Evolutionary conservation across 2,888 invertebrate species (phyloP), one percentile per base, ranked within the genome.

Genomic region (Drosophila emarginata): DNA sequence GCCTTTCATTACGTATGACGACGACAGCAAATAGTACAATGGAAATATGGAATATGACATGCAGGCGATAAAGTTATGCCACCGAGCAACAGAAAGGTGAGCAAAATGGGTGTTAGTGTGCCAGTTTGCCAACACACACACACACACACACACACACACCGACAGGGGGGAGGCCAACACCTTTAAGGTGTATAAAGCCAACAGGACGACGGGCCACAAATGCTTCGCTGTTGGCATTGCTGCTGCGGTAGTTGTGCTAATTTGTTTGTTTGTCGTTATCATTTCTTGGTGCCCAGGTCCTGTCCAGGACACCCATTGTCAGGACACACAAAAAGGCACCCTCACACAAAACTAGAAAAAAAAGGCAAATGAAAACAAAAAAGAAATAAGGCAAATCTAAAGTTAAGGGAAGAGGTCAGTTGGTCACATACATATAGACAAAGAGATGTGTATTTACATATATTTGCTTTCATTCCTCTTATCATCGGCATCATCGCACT

Each of bases 181-280:
- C 26, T 57, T 57, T 57, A 57, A 65, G 63, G 57, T 61, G 45
- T 61, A 69, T 45, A 18, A 18, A 45, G 32, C 32, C 32, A 32
- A 32, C 7, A 32, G 56, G 23, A 57, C 9, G 56, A 21, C 63
- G 63, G 71, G 58, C 60, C 73, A 65, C 71, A 71, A 71, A 71
- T 71, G 71, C 18, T 45, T 12, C 15, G 40, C 21, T 45, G 40
- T 18, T 45, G 40, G 40, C 45, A 21, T 45, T 45, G 45, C 74
- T 63, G 61, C 82, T 85, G 86, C 86, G 83, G 86, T 82, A 87
- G 88, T 85, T 83, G 83, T 83, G 83, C 83, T 87, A 87, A 83
- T 83, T 83, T 83, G 83, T 83, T 83, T 83, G 83, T 85, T 83
- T 87, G 88, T 74, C 77, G 86, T 83, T 87, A 82, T 87, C 88